Evolutionary conservation across 1,140 invertebrate genomes (phyloP).

Genomic region (Musca vetustissima): DNA sequence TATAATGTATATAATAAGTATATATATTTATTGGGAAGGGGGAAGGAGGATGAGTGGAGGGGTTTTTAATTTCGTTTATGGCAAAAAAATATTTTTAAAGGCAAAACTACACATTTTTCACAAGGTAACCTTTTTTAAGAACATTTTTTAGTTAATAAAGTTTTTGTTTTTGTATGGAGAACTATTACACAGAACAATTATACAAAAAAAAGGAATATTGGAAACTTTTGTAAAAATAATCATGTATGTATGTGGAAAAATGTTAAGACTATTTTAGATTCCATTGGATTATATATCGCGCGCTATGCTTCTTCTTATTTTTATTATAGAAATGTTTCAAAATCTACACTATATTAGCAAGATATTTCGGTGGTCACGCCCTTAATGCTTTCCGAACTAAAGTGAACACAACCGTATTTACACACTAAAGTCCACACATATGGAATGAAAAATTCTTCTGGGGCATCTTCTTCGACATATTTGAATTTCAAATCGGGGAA

Average conservation of each 20-base stretch:
- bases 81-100: too few relatives aligned
- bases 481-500: slow-evolving; percentile 98
- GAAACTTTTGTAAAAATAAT: background rate
- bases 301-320: background rate
- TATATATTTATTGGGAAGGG: too few relatives aligned
- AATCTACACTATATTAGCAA: slow-evolving; percentile 44
- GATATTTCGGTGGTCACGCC: slow-evolving; percentile 50
- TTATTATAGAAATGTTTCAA: slow-evolving; percentile 13
- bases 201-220: background rate
- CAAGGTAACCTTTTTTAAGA: background rate
- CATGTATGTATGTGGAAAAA: background rate
- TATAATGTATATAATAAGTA: too few relatives aligned
- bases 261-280: background rate
- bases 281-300: background rate
- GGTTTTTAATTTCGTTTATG: too few relatives aligned
- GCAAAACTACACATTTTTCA: too few relatives aligned
- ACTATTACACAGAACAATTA: slow-evolving; percentile 1
- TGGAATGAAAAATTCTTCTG: slow-evolving; percentile 98
- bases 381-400: slow-evolving; percentile 67
- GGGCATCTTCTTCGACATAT: slow-evolving; percentile 98
- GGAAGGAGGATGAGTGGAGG: too few relatives aligned
- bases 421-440: slow-evolving; percentile 96
- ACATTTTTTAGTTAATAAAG: too few relatives aligned
- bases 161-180: too few relatives aligned
- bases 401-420: slow-evolving; percentile 78